Evolutionary conservation across 2,113 vertebrate species (phyloP).

Genomic region (Mellivora capensis): DNA sequence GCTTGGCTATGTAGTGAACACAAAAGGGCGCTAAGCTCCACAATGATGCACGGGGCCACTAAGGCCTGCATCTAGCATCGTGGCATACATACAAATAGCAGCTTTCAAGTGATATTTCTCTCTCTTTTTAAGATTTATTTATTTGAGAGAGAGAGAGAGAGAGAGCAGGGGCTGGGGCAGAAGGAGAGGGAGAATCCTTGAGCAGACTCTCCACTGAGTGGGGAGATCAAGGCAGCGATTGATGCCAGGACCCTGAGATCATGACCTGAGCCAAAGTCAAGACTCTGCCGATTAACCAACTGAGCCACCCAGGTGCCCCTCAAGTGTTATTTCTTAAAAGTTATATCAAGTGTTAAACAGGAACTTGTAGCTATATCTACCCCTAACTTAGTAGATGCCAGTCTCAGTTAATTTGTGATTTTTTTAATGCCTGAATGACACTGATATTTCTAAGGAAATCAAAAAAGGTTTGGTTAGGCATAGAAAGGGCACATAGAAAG

Average conservation of each 20-base stretch:
- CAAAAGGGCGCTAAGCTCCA: constrained; percentile 60
- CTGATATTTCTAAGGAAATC: not conserved
- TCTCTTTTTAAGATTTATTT: not conserved
- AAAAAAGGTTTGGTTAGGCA: not conserved
- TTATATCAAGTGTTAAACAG: not conserved
- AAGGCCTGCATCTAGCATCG: fast-evolving
- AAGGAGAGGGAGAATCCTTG: not conserved
- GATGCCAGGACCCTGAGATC: not conserved
- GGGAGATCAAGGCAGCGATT: not conserved
- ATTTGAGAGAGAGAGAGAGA: not conserved
- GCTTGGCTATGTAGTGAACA: not conserved
- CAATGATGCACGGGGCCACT: not conserved
- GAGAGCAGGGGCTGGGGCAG: not conserved
- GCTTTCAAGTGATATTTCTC: not conserved
- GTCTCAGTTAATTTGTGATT: constrained; percentile 3
- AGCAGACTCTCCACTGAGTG: not conserved
- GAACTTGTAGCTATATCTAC: not conserved
- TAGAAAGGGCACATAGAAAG: not conserved
- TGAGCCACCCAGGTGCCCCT: not conserved
- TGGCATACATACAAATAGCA: fast-evolving
- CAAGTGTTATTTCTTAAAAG: not conserved
- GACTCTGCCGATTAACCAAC: not conserved
- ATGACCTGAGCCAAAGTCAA: not conserved
- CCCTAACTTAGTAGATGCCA: not conserved
- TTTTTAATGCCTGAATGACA: not conserved